Conservation (phyloP, 37 sponge, comb jelly and placozoan species). For the Bolinopsis microptera region DNA sequence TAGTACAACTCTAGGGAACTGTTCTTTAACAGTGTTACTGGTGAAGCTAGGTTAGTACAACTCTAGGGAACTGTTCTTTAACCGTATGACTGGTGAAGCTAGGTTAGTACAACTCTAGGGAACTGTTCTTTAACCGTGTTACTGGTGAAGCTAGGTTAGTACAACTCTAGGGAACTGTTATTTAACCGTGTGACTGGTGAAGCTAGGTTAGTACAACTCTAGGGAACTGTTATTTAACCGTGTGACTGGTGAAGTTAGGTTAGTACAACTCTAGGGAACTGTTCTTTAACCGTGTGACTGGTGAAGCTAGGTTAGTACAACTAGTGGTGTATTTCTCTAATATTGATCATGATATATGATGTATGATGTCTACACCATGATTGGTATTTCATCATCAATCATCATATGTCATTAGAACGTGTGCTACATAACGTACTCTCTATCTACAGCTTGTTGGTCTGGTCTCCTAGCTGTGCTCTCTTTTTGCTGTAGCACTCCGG, state of each 20-base stretch:
- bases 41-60: background rate
- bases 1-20: background rate
- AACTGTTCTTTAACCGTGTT: background rate
- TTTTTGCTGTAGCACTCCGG: no score
- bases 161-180: no score
- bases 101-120: background rate
- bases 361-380: no score
- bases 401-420: no score
- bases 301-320: background rate
- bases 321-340: no score
- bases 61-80: background rate
- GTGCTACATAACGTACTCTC: no score
- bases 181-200: no score
- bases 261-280: background rate
- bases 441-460: no score
- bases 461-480: no score
- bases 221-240: constrained; percentile 1
- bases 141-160: background rate
- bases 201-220: background rate
- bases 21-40: background rate
- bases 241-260: background rate
- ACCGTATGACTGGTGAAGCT: no score
- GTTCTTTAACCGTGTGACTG: background rate
- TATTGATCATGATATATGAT: no score
- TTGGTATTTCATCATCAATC: no score